Conservation (phyloP, 2,888 invertebrate species). For the Mimas tiliae region DNA sequence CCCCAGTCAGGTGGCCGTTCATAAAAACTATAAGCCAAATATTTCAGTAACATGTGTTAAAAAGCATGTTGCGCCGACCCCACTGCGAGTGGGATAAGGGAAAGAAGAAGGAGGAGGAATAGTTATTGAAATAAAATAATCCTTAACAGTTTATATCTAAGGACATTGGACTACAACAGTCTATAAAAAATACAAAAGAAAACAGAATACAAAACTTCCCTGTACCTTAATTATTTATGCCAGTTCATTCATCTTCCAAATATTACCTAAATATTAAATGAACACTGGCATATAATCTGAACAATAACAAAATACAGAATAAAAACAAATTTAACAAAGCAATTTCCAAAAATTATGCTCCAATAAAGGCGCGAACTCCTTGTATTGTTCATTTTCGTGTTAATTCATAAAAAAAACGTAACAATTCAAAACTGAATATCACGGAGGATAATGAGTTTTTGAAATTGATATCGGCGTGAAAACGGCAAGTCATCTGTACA, state of each 20-base stretch:
- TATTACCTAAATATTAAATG: neutral
- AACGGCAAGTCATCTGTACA: neutral
- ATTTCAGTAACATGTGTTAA: no score
- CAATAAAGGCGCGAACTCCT: neutral
- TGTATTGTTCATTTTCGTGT: conserved; percentile 15
- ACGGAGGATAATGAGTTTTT: conserved; percentile 12
- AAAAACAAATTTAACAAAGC: conserved; percentile 16
- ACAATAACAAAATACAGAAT: neutral
- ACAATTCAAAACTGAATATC: conserved; percentile 15
- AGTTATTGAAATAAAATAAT: no score
- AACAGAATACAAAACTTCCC: no score
- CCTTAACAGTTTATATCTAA: no score
- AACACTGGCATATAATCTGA: neutral
- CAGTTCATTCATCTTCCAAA: neutral
- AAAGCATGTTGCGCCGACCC: no score
- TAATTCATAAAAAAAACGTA: conserved; percentile 13
- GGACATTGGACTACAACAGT: no score
- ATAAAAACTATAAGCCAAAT: no score
- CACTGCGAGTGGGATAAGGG: no score
- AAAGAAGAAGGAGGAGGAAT: no score
- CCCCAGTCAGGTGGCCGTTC: no score
- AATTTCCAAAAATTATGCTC: conserved; percentile 7
- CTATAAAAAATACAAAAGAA: no score
- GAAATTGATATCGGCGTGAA: conserved; percentile 4
- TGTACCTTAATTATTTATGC: no score